Evolutionary conservation across 2,888 invertebrate species (phyloP).

Genomic region (Sclerodermus sp.): DNA sequence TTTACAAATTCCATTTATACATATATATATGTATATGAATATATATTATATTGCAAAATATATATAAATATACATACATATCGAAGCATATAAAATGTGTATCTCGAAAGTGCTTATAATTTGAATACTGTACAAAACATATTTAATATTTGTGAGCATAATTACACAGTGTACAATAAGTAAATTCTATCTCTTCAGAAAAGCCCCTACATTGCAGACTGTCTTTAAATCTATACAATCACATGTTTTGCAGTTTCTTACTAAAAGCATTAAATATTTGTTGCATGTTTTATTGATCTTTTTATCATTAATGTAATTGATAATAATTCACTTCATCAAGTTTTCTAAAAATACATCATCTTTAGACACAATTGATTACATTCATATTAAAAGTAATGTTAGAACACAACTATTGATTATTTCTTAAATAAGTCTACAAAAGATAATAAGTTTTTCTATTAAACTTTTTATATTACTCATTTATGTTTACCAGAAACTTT

Average conservation of each 20-base stretch:
- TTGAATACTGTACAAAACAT: constrained; percentile 51
- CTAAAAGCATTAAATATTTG: neutral
- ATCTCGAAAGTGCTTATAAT: neutral
- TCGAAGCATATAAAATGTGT: neutral
- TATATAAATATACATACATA: no score
- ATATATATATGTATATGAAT: no score
- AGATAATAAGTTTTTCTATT: no score
- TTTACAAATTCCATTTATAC: no score
- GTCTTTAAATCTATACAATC: constrained; percentile 39
- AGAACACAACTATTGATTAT: no score
- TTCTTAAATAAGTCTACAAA: no score
- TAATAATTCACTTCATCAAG: neutral
- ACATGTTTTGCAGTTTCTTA: constrained; percentile 23
- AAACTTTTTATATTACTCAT: no score
- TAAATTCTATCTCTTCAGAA: constrained; percentile 40
- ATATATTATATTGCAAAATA: no score
- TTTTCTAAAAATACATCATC: neutral
- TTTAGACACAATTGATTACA: neutral
- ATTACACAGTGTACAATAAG: constrained; percentile 45
- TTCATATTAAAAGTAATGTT: constrained; percentile 14
- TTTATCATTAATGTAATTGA: neutral
- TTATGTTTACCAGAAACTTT: no score
- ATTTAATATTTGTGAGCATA: constrained; percentile 54
- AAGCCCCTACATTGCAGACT: constrained; percentile 38
- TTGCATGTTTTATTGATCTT: neutral